These are phyloP conservation scores for Gracilinanus agilis DNA, from an alignment of 2,113 vertebrate genomes.

Conservation along the genomic window DNA sequence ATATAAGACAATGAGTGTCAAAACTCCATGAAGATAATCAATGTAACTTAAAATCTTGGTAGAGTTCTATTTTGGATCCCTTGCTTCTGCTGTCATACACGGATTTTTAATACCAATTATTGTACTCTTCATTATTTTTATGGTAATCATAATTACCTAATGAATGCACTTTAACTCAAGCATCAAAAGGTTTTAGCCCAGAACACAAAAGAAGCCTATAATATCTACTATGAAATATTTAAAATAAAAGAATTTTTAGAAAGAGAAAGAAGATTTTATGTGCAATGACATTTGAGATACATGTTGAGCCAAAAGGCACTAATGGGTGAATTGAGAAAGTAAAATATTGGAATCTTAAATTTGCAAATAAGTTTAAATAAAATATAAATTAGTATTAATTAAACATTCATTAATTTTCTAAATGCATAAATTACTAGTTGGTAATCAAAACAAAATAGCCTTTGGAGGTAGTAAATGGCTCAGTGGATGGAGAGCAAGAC, in stretches of 20 bases:
- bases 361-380: background rate
- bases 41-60: background rate
- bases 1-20: background rate
- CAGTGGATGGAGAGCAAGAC: too few relatives aligned
- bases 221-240: background rate
- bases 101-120: background rate
- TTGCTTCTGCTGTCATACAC: background rate
- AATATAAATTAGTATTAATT: background rate
- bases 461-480: too few relatives aligned
- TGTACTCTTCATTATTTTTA: background rate
- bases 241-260: background rate
- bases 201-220: background rate
- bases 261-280: background rate
- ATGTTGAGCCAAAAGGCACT: background rate
- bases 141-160: background rate
- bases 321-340: background rate
- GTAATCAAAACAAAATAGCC: background rate
- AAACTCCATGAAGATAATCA: background rate
- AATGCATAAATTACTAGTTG: background rate
- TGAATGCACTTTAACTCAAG: background rate
- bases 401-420: background rate
- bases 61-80: background rate
- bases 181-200: background rate
- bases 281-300: background rate
- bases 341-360: background rate